Percentiles rank a stretch among this genome's conserved stretches.
phyloP scores from a whole-genome alignment of 2,113 vertebrate genomes.

The Hystrix cristata region DNA sequence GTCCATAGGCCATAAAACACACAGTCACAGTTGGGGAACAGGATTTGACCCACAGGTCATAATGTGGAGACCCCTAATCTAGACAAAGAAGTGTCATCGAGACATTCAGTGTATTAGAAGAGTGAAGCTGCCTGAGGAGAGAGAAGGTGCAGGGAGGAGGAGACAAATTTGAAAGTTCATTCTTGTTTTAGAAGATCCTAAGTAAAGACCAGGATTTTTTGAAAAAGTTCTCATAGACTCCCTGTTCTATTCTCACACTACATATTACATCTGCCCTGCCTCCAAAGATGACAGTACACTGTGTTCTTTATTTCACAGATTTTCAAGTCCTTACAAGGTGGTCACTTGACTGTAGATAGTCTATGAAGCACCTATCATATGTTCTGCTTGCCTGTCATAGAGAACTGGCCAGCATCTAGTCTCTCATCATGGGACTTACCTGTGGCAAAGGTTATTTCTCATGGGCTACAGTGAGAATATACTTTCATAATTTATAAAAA shows the following conservation, averaged over 20 bases:
- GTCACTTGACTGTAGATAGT: not conserved
- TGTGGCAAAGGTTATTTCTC: not conserved
- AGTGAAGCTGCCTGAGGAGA: not conserved
- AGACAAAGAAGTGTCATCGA: not conserved
- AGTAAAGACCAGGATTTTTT: not conserved
- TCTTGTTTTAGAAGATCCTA: not conserved
- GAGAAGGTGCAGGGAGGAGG: not conserved
- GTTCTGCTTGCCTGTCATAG: not conserved
- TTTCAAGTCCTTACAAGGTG: not conserved
- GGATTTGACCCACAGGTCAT: not conserved
- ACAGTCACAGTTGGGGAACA: not conserved
- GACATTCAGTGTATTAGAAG: not conserved
- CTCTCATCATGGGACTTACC: not conserved
- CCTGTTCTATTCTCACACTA: not conserved
- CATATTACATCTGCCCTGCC: not conserved
- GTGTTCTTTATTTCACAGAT: not conserved
- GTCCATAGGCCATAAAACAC: not conserved
- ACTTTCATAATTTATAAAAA: constrained; percentile 13
- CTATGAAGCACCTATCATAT: not conserved
- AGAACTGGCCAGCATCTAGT: not conserved
- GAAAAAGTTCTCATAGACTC: not conserved
- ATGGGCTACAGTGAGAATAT: not conserved
- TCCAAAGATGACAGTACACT: not conserved
- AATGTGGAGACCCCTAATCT: not conserved
- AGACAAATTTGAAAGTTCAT: not conserved